These are phyloP conservation scores for Xanthia togata DNA, from an alignment of 2,888 invertebrate species.

Conservation along the genomic window DNA sequence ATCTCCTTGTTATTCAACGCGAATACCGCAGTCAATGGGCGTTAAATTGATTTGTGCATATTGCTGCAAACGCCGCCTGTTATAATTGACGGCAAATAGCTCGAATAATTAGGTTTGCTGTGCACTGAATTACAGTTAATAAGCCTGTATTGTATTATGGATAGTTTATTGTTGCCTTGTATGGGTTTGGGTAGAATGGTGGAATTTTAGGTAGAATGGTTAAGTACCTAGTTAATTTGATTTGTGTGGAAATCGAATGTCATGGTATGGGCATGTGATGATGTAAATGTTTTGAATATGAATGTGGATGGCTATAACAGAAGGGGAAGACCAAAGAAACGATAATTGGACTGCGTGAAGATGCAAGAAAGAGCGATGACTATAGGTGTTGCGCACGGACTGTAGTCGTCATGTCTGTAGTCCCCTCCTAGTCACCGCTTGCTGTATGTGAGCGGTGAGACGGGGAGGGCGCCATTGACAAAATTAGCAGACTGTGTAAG, in stretches of 20 bases:
- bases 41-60: conserved; percentile 64
- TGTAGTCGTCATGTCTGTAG: no score
- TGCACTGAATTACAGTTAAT: conserved; percentile 49
- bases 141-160: conserved; percentile 5
- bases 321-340: background rate
- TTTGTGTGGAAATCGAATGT: background rate
- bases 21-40: conserved; percentile 49
- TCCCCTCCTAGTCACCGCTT: no score
- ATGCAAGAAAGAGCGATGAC: background rate
- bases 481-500: no score
- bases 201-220: background rate
- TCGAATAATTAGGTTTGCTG: conserved; percentile 58
- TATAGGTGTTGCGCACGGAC: no score
- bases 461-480: no score
- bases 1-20: conserved; percentile 24
- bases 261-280: background rate
- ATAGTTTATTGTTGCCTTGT: background rate
- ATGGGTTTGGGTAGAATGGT: background rate
- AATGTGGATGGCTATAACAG: background rate
- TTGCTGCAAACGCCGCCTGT: conserved; percentile 21
- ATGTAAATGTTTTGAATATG: background rate
- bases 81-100: conserved; percentile 62
- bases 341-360: background rate
- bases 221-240: background rate
- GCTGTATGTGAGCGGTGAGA: no score